phyloP scores from a whole-genome alignment of 2,888 invertebrate species.

The Tipula unca region DNA sequence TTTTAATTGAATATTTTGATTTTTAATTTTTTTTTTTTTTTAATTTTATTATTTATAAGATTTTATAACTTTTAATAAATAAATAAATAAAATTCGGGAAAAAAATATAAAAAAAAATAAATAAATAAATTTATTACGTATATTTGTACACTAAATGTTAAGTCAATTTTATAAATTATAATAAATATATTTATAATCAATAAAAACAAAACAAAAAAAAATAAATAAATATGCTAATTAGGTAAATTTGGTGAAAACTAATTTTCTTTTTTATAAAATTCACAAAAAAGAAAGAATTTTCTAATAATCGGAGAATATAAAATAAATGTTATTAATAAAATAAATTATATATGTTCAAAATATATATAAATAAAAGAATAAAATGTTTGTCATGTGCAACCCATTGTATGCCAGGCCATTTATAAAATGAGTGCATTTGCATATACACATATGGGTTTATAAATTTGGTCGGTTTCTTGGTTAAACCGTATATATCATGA shows the following conservation, averaged over 20 bases:
- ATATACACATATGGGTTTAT: too few species aligned
- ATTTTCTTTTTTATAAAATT: neutral
- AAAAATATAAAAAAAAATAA: neutral
- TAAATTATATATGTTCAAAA: neutral
- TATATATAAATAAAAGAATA: too few species aligned
- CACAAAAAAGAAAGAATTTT: neutral
- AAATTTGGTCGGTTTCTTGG: neutral
- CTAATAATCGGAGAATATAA: neutral
- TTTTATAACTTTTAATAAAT: neutral
- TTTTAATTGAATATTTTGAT: neutral
- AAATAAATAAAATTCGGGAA: neutral
- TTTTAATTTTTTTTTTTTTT: neutral
- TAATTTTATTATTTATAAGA: neutral
- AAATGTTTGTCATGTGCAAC: neutral
- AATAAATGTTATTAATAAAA: neutral
- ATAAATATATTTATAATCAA: neutral
- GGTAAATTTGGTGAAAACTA: neutral
- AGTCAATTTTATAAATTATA: conserved; percentile 2
- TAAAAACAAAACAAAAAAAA: neutral
- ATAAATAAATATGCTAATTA: neutral
- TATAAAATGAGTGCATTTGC: neutral
- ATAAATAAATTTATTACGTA: conserved; percentile 2
- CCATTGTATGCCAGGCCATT: neutral
- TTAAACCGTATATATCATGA: neutral
- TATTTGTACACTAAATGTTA: conserved; percentile 8